Percentiles rank a stretch among this genome's conserved stretches.
Conservation (phyloP, 1,140 invertebrate genomes). For the Thaumatotibia leucotreta region DNA sequence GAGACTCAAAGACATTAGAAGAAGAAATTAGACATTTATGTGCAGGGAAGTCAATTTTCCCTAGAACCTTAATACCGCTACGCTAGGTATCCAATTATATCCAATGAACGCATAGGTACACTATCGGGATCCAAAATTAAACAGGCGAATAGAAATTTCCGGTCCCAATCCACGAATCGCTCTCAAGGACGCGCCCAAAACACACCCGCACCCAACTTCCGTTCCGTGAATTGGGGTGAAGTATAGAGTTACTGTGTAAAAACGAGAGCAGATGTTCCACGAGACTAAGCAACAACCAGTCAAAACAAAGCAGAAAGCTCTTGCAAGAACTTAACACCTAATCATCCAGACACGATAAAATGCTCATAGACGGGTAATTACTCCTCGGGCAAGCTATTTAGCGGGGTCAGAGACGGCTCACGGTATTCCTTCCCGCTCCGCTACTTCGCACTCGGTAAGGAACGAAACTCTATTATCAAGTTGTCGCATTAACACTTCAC, state of each 20-base stretch:
- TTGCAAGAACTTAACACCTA: neutral
- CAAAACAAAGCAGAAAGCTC: neutral
- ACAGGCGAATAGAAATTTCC: constrained; percentile 47
- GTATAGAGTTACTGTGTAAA: constrained; percentile 35
- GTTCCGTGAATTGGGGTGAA: constrained; percentile 41
- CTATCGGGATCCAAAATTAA: constrained; percentile 33
- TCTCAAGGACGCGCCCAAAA: constrained; percentile 58
- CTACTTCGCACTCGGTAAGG: constrained; percentile 42
- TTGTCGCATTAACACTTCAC: constrained; percentile 69
- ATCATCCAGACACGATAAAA: neutral
- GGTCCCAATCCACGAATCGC: constrained; percentile 38
- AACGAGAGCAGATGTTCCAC: constrained; percentile 28
- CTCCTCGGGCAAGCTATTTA: constrained; percentile 24
- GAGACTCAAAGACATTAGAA: no score
- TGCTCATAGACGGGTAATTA: neutral
- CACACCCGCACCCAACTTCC: constrained; percentile 59
- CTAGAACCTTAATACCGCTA: no score
- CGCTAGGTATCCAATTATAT: no score
- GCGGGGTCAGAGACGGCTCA: constrained; percentile 40
- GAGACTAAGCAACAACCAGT: neutral
- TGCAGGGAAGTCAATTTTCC: no score
- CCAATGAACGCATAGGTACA: neutral
- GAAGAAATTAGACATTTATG: no score
- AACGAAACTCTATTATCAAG: constrained; percentile 62
- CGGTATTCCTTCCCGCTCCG: constrained; percentile 48